Percentiles rank a stretch among this genome's conserved stretches.
phyloP scores from a whole-genome alignment of 2,888 invertebrate genomes.

The Sinotaia quadrata region DNA sequence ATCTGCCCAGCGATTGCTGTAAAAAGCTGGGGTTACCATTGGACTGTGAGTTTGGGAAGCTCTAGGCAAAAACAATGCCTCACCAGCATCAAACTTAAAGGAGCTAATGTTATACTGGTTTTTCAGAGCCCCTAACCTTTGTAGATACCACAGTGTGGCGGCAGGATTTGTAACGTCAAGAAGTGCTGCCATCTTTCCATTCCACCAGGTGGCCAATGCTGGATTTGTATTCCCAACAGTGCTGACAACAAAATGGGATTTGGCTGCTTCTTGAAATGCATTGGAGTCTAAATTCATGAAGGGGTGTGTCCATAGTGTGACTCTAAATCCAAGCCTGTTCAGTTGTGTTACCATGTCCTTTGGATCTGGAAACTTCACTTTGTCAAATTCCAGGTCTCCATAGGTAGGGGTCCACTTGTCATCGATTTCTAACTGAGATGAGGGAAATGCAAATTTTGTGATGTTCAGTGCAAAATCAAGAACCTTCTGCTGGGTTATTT shows the following conservation, averaged over 20 bases:
- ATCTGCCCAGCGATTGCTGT: constrained; percentile 56
- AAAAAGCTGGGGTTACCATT: constrained; percentile 54
- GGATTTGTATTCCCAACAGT: constrained; percentile 48
- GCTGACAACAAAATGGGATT: constrained; percentile 75
- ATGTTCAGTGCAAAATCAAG: constrained; percentile 45
- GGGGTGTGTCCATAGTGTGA: constrained; percentile 81
- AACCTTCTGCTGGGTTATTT: constrained; percentile 77
- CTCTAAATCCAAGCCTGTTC: constrained; percentile 78
- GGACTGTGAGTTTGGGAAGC: constrained; percentile 41
- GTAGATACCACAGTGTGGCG: constrained; percentile 83
- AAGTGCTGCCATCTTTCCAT: constrained; percentile 81
- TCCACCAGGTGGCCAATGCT: constrained; percentile 81
- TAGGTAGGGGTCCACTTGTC: constrained; percentile 90
- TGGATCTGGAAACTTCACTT: constrained; percentile 81
- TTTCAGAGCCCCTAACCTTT: constrained; percentile 81
- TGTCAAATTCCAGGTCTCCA: constrained; percentile 84
- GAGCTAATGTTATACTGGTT: constrained; percentile 83
- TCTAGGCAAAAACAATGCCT: constrained; percentile 60
- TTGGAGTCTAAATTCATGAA: constrained; percentile 81
- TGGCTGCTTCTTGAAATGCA: constrained; percentile 86
- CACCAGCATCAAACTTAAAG: constrained; percentile 86
- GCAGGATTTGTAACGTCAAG: constrained; percentile 91
- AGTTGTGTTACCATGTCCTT: constrained; percentile 74
- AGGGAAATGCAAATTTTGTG: constrained; percentile 41
- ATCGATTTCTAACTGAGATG: constrained; percentile 79